Base-by-base conservation (phyloP, 2,888 invertebrate species). In the Sesia bembeciformis region DNA sequence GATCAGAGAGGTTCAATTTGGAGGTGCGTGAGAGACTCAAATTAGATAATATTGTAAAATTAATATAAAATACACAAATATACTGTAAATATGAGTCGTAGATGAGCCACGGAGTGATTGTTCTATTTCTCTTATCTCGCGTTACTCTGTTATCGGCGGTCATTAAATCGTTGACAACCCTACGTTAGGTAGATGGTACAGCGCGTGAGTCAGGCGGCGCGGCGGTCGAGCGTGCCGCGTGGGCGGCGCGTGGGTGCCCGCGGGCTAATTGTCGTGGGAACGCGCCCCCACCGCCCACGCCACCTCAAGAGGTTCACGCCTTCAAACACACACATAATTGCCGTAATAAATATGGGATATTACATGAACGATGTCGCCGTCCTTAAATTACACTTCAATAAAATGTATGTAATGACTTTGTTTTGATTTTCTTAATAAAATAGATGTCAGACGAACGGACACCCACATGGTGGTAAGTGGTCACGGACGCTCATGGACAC, bases 191-290 rank as follows among this genome's bases (percentile, higher is more conserved):
- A 46, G 46, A 46, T 23, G 3, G 46, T 46, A 23, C 6, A 38
- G 8, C 38, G 38, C 59, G 67, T 76, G 75, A 74, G 72, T 74
- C 78, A 71, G 68, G 60, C 64, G 68, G 61, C 55, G 62, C 57
- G 68, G 65, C 65, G 68, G 71, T 66, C 66, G 60, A 50, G 54
- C 59, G 61, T 58, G 58, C 61, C 59, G 73, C 64, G 70, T 66
- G 68, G 68, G 68, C 62, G 53, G 58, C 55, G 62, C 58, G 69
- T 67, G 66, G 68, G 72, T 66, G 66, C 60, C 72, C 73, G 78
- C 78, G 76, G 76, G 74, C 78, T 85, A 85, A 88, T 87, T 83
- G 77, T 78, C 86, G 87, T 88, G 87, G 79, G 87, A 88, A 87
- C 75, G 68, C 60, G 57, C 6, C 52, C 43, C 49, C 8, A 57